Percentiles rank a stretch among this genome's conserved stretches.
phyloP scores from a whole-genome alignment of 2,888 invertebrate genomes.

The Phania funesta region DNA sequence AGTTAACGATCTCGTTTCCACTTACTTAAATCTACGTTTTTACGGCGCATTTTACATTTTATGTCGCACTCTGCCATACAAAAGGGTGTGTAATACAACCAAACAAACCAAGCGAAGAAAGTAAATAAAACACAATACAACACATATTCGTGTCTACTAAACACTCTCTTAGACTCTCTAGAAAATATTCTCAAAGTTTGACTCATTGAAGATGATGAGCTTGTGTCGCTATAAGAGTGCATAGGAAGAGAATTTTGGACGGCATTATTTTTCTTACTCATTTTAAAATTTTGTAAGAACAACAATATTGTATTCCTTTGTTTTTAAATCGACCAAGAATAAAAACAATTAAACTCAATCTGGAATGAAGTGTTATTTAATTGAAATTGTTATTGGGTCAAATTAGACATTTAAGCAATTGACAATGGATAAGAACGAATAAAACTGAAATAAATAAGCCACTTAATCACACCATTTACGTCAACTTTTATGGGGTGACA shows the following conservation, averaged over 20 bases:
- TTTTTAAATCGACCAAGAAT: neutral
- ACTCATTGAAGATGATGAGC: neutral
- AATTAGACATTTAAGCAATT: constrained; percentile 36
- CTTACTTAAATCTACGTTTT: constrained; percentile 81
- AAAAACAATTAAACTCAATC: constrained; percentile 48
- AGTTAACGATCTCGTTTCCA: constrained; percentile 81
- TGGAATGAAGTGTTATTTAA: constrained; percentile 63
- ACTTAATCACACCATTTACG: neutral
- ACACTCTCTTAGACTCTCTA: neutral
- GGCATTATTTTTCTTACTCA: neutral
- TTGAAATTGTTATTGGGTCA: constrained; percentile 56
- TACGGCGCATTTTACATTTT: constrained; percentile 80
- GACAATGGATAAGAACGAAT: constrained; percentile 11
- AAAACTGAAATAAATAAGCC: neutral
- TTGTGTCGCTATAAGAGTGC: neutral
- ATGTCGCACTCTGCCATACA: constrained; percentile 79
- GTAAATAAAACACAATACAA: neutral
- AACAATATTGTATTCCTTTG: neutral
- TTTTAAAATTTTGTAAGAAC: neutral
- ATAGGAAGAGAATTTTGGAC: neutral
- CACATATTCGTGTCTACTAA: neutral
- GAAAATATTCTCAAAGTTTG: neutral
- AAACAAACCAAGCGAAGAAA: neutral
- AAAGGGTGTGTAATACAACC: constrained; percentile 54
- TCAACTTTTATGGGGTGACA: constrained; percentile 2